These are phyloP conservation scores for Paramisgurnus dabryanus DNA, from an alignment of 2,113 vertebrate genomes.

Conservation along the genomic window DNA sequence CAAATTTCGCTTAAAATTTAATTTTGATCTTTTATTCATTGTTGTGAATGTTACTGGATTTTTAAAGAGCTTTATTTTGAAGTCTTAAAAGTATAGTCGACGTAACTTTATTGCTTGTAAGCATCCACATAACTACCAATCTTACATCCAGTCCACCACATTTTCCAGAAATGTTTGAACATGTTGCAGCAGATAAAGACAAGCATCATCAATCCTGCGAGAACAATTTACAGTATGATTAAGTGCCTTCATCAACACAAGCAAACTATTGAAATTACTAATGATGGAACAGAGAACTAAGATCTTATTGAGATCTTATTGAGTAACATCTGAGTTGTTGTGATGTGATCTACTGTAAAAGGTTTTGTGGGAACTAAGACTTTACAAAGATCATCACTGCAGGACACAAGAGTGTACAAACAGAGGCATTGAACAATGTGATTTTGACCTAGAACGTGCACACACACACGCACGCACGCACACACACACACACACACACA, in stretches of 20 bases:
- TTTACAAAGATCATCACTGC: slow-evolving; percentile 14
- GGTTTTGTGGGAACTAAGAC: not conserved
- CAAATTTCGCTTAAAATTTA: not conserved
- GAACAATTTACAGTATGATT: slow-evolving; percentile 6
- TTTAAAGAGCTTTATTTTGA: not conserved
- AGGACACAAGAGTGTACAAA: slow-evolving; percentile 5
- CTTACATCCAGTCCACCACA: not conserved
- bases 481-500: not conserved
- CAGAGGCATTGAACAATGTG: slow-evolving; percentile 25
- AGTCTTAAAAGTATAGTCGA: not conserved
- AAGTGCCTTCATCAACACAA: not conserved
- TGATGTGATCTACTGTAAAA: not conserved
- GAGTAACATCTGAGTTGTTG: not conserved
- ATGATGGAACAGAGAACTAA: not conserved
- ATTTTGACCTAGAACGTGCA: slow-evolving; percentile 25
- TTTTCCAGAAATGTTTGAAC: not conserved
- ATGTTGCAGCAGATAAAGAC: not conserved
- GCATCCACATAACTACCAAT: not conserved
- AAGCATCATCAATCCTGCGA: not conserved
- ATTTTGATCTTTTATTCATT: not conserved
- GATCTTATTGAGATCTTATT: not conserved
- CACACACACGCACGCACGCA: slow-evolving; percentile 17
- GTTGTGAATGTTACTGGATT: not conserved
- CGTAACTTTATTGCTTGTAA: not conserved
- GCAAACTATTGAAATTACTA: slow-evolving; percentile 3